Conservation (phyloP, 2,888 invertebrate species). For the Gastrophysa polygoni region DNA sequence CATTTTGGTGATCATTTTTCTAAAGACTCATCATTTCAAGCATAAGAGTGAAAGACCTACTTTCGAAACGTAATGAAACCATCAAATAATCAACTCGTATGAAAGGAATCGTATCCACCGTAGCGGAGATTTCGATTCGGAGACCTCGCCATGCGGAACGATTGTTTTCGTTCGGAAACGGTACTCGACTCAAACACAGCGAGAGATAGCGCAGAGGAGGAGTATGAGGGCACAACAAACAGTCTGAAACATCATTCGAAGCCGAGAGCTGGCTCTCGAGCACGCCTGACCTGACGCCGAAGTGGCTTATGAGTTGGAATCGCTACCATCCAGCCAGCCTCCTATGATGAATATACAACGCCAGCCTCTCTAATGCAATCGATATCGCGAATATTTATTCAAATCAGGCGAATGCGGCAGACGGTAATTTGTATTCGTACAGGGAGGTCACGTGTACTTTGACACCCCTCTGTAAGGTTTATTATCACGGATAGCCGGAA, state of each 20-base stretch:
- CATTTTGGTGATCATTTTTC: too few relatives aligned
- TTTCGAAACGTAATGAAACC: too few relatives aligned
- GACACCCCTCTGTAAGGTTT: too few relatives aligned
- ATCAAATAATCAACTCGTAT: too few relatives aligned
- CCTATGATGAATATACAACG: neutral
- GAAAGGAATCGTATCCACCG: too few relatives aligned
- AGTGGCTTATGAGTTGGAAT: conserved; percentile 35
- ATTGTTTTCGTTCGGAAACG: conserved; percentile 8
- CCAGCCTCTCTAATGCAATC: neutral
- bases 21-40: too few relatives aligned
- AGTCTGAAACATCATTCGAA: conserved; percentile 43
- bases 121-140: neutral
- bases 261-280: conserved; percentile 45
- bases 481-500: too few relatives aligned
- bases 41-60: too few relatives aligned
- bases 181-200: neutral
- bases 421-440: neutral
- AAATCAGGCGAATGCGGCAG: neutral
- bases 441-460: too few relatives aligned
- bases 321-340: conserved; percentile 7
- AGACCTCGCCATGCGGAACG: conserved; percentile 2
- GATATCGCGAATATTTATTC: conserved; percentile 5
- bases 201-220: neutral
- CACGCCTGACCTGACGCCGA: conserved; percentile 43
- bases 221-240: conserved; percentile 14